These are phyloP conservation scores for Leptodactylus fallax DNA, from an alignment of 2,797 vertebrate species.

Conservation along the genomic window DNA sequence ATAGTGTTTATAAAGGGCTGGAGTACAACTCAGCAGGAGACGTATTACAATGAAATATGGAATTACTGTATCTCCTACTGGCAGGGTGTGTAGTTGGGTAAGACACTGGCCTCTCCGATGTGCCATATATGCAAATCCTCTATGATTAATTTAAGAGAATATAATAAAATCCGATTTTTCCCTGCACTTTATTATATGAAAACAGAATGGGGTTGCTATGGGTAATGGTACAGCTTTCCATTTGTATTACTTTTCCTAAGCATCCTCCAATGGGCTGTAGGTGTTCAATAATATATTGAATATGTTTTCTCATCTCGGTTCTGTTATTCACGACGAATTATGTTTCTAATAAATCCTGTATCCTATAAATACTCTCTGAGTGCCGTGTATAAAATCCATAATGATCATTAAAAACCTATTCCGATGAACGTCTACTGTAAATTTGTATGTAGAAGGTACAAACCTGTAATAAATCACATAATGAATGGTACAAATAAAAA, in stretches of 20 bases:
- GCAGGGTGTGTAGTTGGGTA: background rate
- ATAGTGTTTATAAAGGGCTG: background rate
- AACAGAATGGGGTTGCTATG: background rate
- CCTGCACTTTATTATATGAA: background rate
- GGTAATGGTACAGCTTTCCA: background rate
- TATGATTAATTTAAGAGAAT: background rate
- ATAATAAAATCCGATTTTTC: background rate
- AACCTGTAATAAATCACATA: slow-evolving; percentile 28
- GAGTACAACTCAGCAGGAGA: background rate
- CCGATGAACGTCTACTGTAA: slow-evolving; percentile 14
- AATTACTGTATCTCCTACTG: background rate
- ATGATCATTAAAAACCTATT: slow-evolving; percentile 47
- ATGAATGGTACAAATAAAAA: slow-evolving; percentile 40
- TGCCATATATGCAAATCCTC: too few species aligned
- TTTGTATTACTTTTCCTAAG: background rate
- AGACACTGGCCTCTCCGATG: background rate
- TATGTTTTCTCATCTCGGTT: slow-evolving; percentile 18
- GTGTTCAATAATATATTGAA: slow-evolving; percentile 23
- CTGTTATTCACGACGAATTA: background rate
- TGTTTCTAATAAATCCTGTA: slow-evolving; percentile 40
- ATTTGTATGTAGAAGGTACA: slow-evolving; percentile 31
- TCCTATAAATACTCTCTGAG: slow-evolving; percentile 33
- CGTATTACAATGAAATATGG: background rate
- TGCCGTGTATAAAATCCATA: slow-evolving; percentile 43
- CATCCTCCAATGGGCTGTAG: background rate